Evolutionary conservation across 2,113 vertebrate species (phyloP).

Genomic region (Hippocampus barbouri): DNA sequence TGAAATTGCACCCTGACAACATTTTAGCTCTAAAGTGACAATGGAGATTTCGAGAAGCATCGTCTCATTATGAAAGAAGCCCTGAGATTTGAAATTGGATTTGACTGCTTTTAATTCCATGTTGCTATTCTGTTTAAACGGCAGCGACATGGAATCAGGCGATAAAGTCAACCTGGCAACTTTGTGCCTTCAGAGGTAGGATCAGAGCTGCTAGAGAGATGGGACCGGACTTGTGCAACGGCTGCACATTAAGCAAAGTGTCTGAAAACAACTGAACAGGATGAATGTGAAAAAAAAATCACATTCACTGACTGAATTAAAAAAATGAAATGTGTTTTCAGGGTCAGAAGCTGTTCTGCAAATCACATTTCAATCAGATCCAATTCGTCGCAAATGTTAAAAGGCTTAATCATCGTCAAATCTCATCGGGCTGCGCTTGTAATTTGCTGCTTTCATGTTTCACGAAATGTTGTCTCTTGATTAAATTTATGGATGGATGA

Average conservation of each 20-base stretch:
- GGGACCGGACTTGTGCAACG: too few relatives aligned
- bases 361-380: neutral
- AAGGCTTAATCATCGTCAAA: neutral
- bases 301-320: too few relatives aligned
- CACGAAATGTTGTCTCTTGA: neutral
- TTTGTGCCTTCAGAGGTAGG: neutral
- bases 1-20: constrained; percentile 40
- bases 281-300: too few relatives aligned
- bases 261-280: too few relatives aligned
- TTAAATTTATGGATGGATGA: neutral
- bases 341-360: neutral
- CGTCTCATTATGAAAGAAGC: constrained; percentile 6
- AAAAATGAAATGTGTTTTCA: neutral
- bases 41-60: constrained; percentile 19
- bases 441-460: neutral
- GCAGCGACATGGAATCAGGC: neutral
- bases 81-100: neutral
- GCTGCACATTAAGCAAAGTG: too few relatives aligned
- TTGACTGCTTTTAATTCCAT: neutral
- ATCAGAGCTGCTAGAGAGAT: too few relatives aligned
- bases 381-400: neutral
- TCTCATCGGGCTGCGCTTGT: neutral
- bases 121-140: neutral
- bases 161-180: neutral
- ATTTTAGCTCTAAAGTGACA: constrained; percentile 24